Percentiles rank a stretch among this genome's conserved stretches.
Evolutionary conservation across 2,888 invertebrate genomes (phyloP).

Genomic region (Neoscelio sp.): DNA sequence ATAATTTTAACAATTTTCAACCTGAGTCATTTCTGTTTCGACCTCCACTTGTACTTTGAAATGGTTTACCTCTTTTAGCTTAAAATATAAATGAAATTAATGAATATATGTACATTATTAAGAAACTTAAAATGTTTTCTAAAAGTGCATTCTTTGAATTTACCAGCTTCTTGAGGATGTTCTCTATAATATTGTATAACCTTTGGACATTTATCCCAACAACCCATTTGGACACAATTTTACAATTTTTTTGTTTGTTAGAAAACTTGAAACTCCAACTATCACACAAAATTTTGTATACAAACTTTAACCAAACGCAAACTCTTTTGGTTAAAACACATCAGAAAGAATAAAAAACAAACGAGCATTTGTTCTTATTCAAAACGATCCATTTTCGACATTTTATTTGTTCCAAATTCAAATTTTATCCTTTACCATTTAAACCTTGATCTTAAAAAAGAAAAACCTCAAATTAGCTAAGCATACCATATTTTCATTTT

Average conservation of each 20-base stretch:
- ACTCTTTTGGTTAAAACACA: no score
- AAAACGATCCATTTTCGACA: background rate
- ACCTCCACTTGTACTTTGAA: no score
- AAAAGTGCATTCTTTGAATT: background rate
- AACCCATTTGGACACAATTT: slow-evolving; percentile 26
- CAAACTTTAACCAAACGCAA: no score
- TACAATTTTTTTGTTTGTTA: background rate
- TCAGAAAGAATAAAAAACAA: no score
- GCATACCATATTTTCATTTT: no score
- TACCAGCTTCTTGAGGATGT: slow-evolving; percentile 37
- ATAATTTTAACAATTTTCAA: no score
- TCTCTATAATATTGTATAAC: slow-evolving; percentile 28
- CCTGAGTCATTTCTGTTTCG: no score
- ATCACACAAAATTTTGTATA: no score
- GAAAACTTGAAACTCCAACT: no score
- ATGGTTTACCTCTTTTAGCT: background rate
- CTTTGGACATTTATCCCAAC: slow-evolving; percentile 40
- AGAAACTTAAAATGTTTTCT: background rate
- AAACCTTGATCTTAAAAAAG: slow-evolving; percentile 27
- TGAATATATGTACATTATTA: background rate
- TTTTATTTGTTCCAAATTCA: background rate
- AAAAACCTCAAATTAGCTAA: no score
- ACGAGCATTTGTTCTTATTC: no score
- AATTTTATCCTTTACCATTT: slow-evolving; percentile 45
- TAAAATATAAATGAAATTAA: background rate